These are phyloP conservation scores for Celastrina argiolus DNA, from an alignment of 2,888 invertebrate genomes.

Conservation along the genomic window DNA sequence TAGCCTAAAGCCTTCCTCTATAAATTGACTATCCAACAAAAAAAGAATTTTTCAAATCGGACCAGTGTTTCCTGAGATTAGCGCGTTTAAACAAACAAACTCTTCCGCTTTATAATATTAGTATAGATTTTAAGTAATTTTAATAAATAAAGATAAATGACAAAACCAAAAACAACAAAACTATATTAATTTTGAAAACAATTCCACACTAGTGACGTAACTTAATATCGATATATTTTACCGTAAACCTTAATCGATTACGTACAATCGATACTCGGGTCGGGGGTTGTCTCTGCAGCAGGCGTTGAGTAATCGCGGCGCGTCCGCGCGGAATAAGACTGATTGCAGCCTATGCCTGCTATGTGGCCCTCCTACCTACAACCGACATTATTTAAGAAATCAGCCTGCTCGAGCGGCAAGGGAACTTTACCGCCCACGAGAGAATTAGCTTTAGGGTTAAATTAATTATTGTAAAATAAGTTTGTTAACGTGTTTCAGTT, in stretches of 20 bases:
- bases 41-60: too few relatives aligned
- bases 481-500: neutral
- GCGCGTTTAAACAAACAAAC: too few relatives aligned
- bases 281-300: constrained; percentile 71
- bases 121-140: too few relatives aligned
- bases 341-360: constrained; percentile 60
- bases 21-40: too few relatives aligned
- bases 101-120: too few relatives aligned
- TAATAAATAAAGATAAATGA: too few relatives aligned
- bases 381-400: constrained; percentile 76
- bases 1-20: too few relatives aligned
- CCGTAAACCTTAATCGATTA: constrained; percentile 66
- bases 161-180: too few relatives aligned
- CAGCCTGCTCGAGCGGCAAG: constrained; percentile 71
- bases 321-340: constrained; percentile 78
- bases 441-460: constrained; percentile 27
- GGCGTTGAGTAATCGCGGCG: constrained; percentile 76
- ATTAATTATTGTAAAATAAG: constrained; percentile 19
- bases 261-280: constrained; percentile 66
- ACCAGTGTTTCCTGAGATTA: too few relatives aligned
- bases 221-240: constrained; percentile 55
- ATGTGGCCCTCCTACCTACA: constrained; percentile 69
- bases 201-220: constrained; percentile 13
- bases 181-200: constrained; percentile 17
- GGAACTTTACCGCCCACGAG: constrained; percentile 63